These are phyloP conservation scores for Apus apus DNA, from an alignment of 2,113 vertebrate species.

Conservation along the genomic window DNA sequence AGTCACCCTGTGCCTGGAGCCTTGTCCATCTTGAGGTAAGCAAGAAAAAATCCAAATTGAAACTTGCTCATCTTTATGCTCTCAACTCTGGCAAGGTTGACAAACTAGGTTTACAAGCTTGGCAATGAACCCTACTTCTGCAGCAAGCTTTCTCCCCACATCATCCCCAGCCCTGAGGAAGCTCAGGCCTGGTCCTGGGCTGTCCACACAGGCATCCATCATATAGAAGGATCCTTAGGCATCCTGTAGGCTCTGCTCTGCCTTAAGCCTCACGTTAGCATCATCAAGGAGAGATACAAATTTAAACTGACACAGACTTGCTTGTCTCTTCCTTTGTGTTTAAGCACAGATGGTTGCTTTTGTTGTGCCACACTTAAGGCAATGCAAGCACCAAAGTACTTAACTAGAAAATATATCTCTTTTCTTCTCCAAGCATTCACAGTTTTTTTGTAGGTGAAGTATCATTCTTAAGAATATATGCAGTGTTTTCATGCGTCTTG, in stretches of 20 bases:
- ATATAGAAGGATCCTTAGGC: not conserved
- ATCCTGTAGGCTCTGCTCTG: not conserved
- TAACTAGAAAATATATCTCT: not conserved
- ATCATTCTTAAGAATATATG: conserved; percentile 27
- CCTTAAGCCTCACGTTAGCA: conserved; percentile 2
- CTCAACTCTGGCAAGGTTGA: not conserved
- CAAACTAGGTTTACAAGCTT: not conserved
- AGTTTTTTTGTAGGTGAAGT: not conserved
- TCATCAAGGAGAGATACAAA: conserved; percentile 2
- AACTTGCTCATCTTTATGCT: not conserved
- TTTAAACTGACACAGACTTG: conserved; percentile 45
- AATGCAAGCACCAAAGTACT: conserved; percentile 27
- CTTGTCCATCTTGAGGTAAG: not conserved
- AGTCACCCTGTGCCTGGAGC: not conserved
- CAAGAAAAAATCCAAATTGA: not conserved
- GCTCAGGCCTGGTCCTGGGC: not conserved
- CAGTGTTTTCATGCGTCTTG: conserved; percentile 40
- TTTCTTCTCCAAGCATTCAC: not conserved
- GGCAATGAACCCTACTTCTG: not conserved
- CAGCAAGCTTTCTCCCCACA: not conserved
- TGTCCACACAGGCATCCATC: not conserved
- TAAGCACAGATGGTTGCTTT: conserved; percentile 63
- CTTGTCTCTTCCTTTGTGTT: conserved; percentile 52
- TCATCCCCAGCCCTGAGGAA: not conserved
- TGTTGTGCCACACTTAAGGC: conserved; percentile 31